A percentile compares a stretch with the other conserved stretches of the same genome.
These are phyloP conservation scores for Coelinius sp. DNA, from an alignment of 2,888 invertebrate species.

Conservation along the genomic window DNA sequence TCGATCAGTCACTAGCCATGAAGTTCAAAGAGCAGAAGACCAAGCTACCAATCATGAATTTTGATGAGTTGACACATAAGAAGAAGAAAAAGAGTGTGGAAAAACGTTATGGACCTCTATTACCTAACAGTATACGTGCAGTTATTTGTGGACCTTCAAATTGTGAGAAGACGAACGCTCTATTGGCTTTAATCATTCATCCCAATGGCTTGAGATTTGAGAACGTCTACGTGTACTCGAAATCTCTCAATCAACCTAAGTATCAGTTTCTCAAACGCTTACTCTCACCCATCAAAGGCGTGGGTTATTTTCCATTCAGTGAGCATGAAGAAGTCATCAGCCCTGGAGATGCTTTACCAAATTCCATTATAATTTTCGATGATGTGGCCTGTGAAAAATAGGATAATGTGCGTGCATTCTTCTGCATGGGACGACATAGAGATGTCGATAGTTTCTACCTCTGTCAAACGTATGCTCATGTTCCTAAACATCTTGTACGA, in stretches of 20 bases:
- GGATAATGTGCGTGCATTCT: constrained; percentile 44
- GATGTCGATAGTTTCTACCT: constrained; percentile 37
- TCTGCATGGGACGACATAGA: constrained; percentile 48
- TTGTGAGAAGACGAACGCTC: constrained; percentile 48
- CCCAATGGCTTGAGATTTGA: constrained; percentile 44
- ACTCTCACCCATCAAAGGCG: constrained; percentile 44
- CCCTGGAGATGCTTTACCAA: constrained; percentile 54
- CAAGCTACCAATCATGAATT: constrained; percentile 34
- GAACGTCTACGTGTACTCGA: constrained; percentile 46
- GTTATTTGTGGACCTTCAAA: constrained; percentile 44
- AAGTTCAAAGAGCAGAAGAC: constrained; percentile 20
- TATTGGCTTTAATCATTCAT: constrained; percentile 42
- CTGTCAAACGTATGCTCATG: no score
- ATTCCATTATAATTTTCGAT: no score
- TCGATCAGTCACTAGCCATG: constrained; percentile 10
- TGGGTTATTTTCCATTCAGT: constrained; percentile 51
- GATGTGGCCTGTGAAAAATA: constrained; percentile 49
- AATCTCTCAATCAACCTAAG: constrained; percentile 60
- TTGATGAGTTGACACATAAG: constrained; percentile 27
- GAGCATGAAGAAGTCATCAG: constrained; percentile 47
- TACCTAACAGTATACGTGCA: no score
- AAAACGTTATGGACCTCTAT: constrained; percentile 51
- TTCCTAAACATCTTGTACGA: not conserved
- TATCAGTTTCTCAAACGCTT: constrained; percentile 52
- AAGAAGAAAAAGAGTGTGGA: not conserved